Base-by-base conservation (phyloP, 2,888 invertebrate genomes). In the Dysmachus trigonus region DNA sequence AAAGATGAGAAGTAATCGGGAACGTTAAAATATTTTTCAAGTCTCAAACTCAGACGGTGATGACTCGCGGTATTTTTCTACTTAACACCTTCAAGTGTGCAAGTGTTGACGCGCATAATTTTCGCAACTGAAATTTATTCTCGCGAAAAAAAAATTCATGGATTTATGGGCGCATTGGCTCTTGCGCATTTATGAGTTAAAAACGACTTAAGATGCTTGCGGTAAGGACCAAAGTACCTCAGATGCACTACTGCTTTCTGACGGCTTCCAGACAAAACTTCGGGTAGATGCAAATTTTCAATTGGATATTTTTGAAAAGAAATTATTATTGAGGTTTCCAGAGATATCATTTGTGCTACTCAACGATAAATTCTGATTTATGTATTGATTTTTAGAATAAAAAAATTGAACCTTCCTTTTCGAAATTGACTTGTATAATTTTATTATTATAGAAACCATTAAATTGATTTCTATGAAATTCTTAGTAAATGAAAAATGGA, bases 61-160 rank as follows among this genome's bases (percentile, higher is more conserved):
- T 82, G 62, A 82, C 33, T 82, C 82, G 82, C 82, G 33, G 38
- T 18, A 82, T 82, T 81, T n/a, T 81, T 82, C 7, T 35, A 30
- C 53, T 73, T 73, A 31, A 73, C 73, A 33, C 73, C 35, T 73
- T 73, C 31, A 73, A 73, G 18, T 33, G 31, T n/a, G 15, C n/a
- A 73, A 73, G 73, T 13, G 33, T 33, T 18, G n/a, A 74, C 22
- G 74, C 62, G 62, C 3, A 27, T 10, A 62, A 22, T 62, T 62
- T 62, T 62, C 62, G 62, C 18, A 62, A 62, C 27, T 62, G 18
- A 62, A 22, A 62, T 18, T 62, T 62, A 62, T 62, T 62, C 62
- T 1, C 22, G 62, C 2, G 27, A 62, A 62, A 62, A 62, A 27
- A 27, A 1, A 10, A n/a, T n/a, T n/a, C n/a, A 62, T 10, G 10